Evolutionary conservation across 64 coral and sea anemone genomes (phyloP).

Genomic region (Anthopleura sola): DNA sequence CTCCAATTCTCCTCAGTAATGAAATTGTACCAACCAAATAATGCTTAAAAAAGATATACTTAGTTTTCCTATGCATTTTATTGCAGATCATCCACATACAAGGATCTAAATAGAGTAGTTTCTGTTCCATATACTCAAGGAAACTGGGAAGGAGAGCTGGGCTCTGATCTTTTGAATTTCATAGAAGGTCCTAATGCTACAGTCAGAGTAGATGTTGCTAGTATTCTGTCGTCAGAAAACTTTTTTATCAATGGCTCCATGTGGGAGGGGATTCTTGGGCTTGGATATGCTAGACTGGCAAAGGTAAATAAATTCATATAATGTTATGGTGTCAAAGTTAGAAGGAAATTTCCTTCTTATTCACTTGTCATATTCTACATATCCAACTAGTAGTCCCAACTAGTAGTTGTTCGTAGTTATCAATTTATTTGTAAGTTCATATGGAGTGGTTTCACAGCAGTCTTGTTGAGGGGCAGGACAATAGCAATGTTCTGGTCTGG

Average conservation of each 20-base stretch:
- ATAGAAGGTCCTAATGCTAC: slow-evolving; percentile 97
- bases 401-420: no score
- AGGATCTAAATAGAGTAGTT: slow-evolving; percentile 72
- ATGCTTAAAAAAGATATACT: no score
- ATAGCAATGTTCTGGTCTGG: no score
- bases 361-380: no score
- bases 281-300: slow-evolving; percentile 88
- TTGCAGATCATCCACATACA: slow-evolving; percentile 72
- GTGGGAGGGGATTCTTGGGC: slow-evolving; percentile 98
- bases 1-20: no score
- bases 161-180: slow-evolving; percentile 86
- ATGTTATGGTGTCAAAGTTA: no score
- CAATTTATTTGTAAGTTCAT: no score
- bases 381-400: no score
- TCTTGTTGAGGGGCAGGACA: no score
- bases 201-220: slow-evolving; percentile 92
- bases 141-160: slow-evolving; percentile 92
- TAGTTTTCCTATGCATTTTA: background rate
- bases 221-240: slow-evolving; percentile 90
- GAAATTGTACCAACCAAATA: no score
- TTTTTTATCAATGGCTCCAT: slow-evolving; percentile 99
- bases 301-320: slow-evolving; percentile 58
- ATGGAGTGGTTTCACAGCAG: no score
- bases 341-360: no score
- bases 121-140: slow-evolving; percentile 95